Conservation (phyloP, 2,113 vertebrate genomes). For the Nansenia antarctica region DNA sequence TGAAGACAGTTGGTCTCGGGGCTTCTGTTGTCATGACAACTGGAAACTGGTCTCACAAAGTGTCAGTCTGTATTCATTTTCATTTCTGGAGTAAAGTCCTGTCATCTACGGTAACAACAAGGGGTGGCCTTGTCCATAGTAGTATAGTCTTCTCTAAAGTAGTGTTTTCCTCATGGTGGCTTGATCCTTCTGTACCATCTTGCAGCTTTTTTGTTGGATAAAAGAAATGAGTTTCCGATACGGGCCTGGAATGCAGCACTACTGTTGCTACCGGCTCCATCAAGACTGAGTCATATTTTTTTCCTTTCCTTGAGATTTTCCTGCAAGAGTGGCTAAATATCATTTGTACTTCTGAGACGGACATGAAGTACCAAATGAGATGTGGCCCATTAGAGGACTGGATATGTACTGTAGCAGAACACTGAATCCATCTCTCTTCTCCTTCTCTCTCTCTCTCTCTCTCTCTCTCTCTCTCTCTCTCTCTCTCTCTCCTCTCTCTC, state of each 20-base stretch:
- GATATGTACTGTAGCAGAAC: conserved; percentile 74
- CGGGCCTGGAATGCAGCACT: too few species aligned
- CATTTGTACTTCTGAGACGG: conserved; percentile 64
- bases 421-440: conserved; percentile 54
- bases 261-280: neutral
- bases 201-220: too few species aligned
- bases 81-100: neutral
- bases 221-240: too few species aligned
- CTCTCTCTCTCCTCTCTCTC: neutral
- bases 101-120: too few species aligned
- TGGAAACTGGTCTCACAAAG: neutral
- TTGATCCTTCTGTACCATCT: too few species aligned
- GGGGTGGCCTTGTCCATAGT: too few species aligned
- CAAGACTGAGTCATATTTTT: conserved; percentile 21
- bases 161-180: too few species aligned
- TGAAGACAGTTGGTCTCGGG: neutral
- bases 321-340: conserved; percentile 60
- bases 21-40: neutral
- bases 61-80: neutral
- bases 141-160: too few species aligned
- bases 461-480: too few species aligned
- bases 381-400: conserved; percentile 73
- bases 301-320: conserved; percentile 45
- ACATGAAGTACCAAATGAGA: conserved; percentile 78
- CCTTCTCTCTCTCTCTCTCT: too few species aligned